These are phyloP conservation scores for Rugalucina vietnamica DNA, from an alignment of 2,888 invertebrate genomes.

Conservation along the genomic window DNA sequence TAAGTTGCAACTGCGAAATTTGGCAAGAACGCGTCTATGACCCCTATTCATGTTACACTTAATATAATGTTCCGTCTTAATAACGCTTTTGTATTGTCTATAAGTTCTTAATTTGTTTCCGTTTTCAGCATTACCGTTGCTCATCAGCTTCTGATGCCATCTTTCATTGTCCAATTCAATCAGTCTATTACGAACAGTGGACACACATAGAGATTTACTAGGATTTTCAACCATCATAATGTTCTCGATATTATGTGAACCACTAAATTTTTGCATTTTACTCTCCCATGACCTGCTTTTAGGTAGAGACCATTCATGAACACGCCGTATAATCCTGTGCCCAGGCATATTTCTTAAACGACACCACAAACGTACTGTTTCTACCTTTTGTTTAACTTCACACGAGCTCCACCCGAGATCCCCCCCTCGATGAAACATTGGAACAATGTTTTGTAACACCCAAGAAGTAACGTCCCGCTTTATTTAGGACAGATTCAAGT, in stretches of 20 bases:
- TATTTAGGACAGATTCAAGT: not conserved
- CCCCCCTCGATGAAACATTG: not conserved
- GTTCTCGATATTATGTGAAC: not conserved
- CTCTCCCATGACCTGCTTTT: not conserved
- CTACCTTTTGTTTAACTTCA: not conserved
- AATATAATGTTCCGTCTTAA: not conserved
- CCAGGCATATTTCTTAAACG: no score
- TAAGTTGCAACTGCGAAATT: not conserved
- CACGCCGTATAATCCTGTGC: not conserved
- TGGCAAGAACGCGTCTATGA: not conserved
- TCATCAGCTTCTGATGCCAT: not conserved
- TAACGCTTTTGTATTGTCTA: not conserved
- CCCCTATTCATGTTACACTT: not conserved
- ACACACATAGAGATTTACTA: not conserved
- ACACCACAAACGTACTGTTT: not conserved
- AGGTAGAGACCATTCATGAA: not conserved
- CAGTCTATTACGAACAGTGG: not conserved
- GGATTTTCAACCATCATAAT: not conserved
- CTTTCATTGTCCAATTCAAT: not conserved
- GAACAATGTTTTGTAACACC: not conserved
- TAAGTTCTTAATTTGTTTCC: slow-evolving; percentile 11
- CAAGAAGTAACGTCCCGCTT: slow-evolving; percentile 7
- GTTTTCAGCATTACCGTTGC: not conserved
- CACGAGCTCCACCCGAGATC: slow-evolving; percentile 1
- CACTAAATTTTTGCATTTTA: not conserved